These are phyloP conservation scores for Pachyuromys duprasi DNA, from an alignment of 2,797 vertebrate species.

Conservation along the genomic window DNA sequence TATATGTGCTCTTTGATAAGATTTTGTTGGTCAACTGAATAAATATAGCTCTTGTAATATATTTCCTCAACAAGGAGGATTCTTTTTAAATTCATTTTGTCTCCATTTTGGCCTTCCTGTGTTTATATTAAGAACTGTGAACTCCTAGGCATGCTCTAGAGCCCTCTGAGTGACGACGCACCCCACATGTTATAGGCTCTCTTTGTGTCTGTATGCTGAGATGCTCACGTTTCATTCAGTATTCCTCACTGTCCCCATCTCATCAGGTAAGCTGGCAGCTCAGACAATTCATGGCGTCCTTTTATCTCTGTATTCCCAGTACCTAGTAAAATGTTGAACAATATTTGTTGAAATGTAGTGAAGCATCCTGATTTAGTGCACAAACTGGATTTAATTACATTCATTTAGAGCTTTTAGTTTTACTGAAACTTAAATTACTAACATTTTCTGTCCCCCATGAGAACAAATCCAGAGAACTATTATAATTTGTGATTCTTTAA, in stretches of 20 bases:
- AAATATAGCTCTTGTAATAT: neutral
- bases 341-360: conserved; percentile 30
- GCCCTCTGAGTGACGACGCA: too few species aligned
- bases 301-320: neutral
- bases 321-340: neutral
- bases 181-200: neutral
- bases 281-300: neutral
- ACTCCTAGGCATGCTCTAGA: neutral
- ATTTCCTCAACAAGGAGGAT: neutral
- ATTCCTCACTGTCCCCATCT: neutral
- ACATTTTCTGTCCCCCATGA: conserved; percentile 41
- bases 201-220: neutral
- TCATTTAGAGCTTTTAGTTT: conserved; percentile 55
- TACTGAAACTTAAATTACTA: conserved; percentile 63
- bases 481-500: conserved; percentile 72
- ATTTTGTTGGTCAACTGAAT: neutral
- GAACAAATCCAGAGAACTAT: conserved; percentile 57
- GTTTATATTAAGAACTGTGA: neutral
- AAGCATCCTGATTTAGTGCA: conserved; percentile 61
- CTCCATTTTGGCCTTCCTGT: neutral
- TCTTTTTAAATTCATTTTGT: neutral
- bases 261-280: neutral
- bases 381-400: conserved; percentile 62
- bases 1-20: neutral
- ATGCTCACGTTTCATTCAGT: neutral